Conservation (phyloP, 2,113 vertebrate genomes). For the Nyctibius bracteatus region DNA sequence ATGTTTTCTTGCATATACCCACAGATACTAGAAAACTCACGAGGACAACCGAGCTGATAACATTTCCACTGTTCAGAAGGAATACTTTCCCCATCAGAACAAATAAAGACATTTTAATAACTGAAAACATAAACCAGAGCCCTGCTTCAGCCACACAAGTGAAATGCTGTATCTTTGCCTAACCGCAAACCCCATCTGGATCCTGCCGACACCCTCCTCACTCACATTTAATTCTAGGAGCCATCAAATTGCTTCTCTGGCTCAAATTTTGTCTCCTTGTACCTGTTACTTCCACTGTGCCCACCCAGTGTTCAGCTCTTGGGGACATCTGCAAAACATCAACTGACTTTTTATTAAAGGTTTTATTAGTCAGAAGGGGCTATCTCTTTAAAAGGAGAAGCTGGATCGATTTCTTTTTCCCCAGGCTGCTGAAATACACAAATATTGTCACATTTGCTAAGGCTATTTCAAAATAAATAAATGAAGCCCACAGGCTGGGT, state of each 20-base stretch:
- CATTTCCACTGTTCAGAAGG: constrained; percentile 14
- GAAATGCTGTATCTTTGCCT: neutral
- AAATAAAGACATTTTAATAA: neutral
- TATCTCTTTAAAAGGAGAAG: neutral
- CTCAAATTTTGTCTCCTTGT: neutral
- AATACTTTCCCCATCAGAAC: neutral
- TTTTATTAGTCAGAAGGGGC: neutral
- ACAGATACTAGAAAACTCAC: constrained; percentile 26
- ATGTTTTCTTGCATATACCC: constrained; percentile 3
- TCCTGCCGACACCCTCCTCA: neutral
- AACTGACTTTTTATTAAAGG: neutral
- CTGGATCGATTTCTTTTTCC: neutral
- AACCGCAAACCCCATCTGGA: neutral
- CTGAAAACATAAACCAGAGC: neutral
- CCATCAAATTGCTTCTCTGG: neutral
- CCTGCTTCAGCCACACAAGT: neutral
- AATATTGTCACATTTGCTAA: constrained; percentile 1
- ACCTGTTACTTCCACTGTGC: neutral
- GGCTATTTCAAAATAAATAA: neutral
- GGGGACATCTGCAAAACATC: neutral
- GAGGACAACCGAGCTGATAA: neutral
- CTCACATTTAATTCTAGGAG: neutral
- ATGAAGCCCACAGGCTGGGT: neutral
- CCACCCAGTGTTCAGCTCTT: neutral
- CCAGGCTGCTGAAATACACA: neutral